Conservation (phyloP, 2,888 invertebrate genomes). For the Athetis lepigone region DNA sequence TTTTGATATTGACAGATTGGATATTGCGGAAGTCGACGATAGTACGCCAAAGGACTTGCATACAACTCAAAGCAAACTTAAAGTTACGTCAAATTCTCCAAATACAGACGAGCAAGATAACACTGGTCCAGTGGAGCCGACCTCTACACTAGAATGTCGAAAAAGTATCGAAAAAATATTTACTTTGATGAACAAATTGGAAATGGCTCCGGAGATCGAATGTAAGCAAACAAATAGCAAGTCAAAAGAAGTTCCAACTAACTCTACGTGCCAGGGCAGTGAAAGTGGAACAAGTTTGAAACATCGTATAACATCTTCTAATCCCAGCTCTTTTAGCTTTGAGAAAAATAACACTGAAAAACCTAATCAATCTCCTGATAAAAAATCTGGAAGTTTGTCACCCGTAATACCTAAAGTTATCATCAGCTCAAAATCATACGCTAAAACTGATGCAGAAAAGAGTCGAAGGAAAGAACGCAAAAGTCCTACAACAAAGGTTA, state of each 20-base stretch:
- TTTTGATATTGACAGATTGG: conserved; percentile 30
- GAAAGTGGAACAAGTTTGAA: conserved; percentile 82
- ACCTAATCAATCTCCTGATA: conserved; percentile 36
- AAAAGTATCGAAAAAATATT: conserved; percentile 86
- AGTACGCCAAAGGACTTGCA: conserved; percentile 23
- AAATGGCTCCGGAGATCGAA: conserved; percentile 64
- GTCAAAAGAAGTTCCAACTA: conserved; percentile 52
- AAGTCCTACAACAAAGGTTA: conserved; percentile 62
- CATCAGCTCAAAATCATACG: conserved; percentile 74
- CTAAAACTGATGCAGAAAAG: conserved; percentile 69
- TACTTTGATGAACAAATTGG: conserved; percentile 78
- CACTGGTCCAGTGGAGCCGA: conserved; percentile 61
- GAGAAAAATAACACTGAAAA: conserved; percentile 65
- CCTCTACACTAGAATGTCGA: conserved; percentile 75
- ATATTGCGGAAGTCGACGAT: conserved; percentile 5
- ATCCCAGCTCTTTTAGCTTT: conserved; percentile 75
- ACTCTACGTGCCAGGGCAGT: conserved; percentile 70
- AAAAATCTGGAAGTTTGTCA: conserved; percentile 55
- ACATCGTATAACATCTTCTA: conserved; percentile 74
- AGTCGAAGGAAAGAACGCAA: conserved; percentile 67
- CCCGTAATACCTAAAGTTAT: conserved; percentile 79
- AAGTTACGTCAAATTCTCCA: conserved; percentile 65
- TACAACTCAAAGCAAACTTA: conserved; percentile 43
- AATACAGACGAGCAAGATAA: conserved; percentile 46
- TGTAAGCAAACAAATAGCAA: conserved; percentile 57